A percentile compares a stretch with the other conserved stretches of the same genome.
Evolutionary conservation across 2,113 vertebrate genomes (phyloP).

Genomic region (Gallinago undulata): DNA sequence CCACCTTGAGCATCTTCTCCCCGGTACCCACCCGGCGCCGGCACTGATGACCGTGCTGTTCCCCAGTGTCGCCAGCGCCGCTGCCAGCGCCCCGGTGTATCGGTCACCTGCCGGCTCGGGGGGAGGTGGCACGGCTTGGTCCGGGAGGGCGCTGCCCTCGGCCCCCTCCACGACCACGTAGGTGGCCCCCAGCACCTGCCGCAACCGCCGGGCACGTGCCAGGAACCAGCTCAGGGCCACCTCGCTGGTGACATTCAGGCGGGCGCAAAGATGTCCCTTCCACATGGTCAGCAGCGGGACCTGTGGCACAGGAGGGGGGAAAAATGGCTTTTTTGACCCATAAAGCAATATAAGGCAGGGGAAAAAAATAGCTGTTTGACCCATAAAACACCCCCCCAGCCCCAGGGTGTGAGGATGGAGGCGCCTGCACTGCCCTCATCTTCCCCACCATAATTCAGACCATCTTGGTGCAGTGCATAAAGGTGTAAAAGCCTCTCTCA

Average conservation of each 20-base stretch:
- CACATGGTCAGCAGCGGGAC: constrained; percentile 83
- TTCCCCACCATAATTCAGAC: accelerated
- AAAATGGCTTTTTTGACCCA: background rate
- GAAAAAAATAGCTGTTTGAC: background rate
- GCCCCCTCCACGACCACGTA: constrained; percentile 81
- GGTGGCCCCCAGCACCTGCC: constrained; percentile 77
- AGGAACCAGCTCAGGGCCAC: constrained; percentile 82
- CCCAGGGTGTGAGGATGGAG: accelerated
- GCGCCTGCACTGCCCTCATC: background rate
- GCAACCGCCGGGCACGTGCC: constrained; percentile 75
- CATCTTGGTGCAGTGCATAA: accelerated
- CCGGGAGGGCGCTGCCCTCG: constrained; percentile 78
- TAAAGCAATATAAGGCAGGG: accelerated
- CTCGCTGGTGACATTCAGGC: constrained; percentile 84
- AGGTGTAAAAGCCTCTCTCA: background rate
- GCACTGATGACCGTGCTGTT: constrained; percentile 80
- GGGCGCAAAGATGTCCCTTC: constrained; percentile 83
- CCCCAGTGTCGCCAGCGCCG: constrained; percentile 75
- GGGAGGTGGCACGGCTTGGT: constrained; percentile 68
- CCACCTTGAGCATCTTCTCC: background rate
- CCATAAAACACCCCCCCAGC: accelerated
- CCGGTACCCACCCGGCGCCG: constrained; percentile 75
- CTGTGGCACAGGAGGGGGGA: constrained; percentile 31
- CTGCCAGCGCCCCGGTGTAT: constrained; percentile 76
- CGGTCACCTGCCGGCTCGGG: constrained; percentile 64